These are phyloP conservation scores for Andrena bicolor DNA, from an alignment of 2,888 invertebrate species.

Conservation along the genomic window DNA sequence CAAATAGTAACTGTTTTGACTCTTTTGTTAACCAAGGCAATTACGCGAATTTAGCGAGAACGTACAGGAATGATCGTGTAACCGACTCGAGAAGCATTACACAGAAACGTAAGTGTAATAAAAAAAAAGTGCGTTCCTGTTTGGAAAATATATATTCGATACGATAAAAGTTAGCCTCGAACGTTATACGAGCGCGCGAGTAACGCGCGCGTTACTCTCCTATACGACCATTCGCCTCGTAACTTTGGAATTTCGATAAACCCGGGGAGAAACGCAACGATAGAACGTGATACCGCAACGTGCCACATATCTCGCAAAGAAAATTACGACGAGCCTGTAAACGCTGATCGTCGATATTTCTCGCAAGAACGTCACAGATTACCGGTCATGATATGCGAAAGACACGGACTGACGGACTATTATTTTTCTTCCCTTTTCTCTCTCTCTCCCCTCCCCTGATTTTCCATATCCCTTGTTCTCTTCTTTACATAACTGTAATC, in stretches of 20 bases:
- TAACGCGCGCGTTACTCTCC: slow-evolving; percentile 33
- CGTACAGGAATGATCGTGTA: not conserved
- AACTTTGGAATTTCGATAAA: slow-evolving; percentile 57
- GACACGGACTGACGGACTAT: slow-evolving; percentile 49
- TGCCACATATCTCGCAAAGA: slow-evolving; percentile 17
- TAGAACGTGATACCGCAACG: slow-evolving; percentile 32
- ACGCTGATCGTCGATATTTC: slow-evolving; percentile 14
- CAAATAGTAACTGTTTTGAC: no score
- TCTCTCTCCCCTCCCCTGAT: slow-evolving; percentile 35
- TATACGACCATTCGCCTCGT: not conserved
- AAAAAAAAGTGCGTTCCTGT: slow-evolving; percentile 13
- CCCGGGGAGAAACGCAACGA: slow-evolving; percentile 63
- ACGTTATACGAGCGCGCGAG: slow-evolving; percentile 37
- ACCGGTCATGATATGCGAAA: slow-evolving; percentile 42
- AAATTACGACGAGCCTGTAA: slow-evolving; percentile 10
- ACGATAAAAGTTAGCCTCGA: slow-evolving; percentile 28
- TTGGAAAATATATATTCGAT: slow-evolving; percentile 27
- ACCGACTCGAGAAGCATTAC: not conserved
- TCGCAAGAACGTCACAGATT: not conserved
- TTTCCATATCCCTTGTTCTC: slow-evolving; percentile 52
- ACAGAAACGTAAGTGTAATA: slow-evolving; percentile 7
- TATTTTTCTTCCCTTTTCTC: slow-evolving; percentile 25
- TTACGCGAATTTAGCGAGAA: slow-evolving; percentile 1
- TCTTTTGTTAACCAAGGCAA: not conserved
- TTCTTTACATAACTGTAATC: slow-evolving; percentile 64